Evolutionary conservation across 2,888 invertebrate species (phyloP), one percentile per base, ranked within the genome.

Genomic region (Lutraria lutraria): DNA sequence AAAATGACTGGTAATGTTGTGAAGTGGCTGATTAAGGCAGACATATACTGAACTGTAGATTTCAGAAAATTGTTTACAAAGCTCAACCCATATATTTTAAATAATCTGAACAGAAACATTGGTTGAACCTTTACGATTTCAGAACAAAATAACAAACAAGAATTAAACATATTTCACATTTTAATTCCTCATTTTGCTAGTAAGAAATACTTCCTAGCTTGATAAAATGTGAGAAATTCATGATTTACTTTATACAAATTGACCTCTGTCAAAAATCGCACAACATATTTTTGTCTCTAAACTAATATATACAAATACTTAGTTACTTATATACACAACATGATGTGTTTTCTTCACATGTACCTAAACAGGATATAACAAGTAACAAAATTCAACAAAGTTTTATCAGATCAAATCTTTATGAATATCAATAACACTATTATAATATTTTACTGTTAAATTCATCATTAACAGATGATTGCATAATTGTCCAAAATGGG

Each of bases 241-340:
- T 87, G 83, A 76, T 87, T 86, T 81, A 86, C 72, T 81, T 83
- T 81, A 76, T 83, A 86, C 85, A 86, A 34, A n/a, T 68, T 86
- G 86, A 86, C 81, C 81, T 81, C 68, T 68, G 68, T 86, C 76
- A 76, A 81, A 81, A 80, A 86, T 86, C 86, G 68, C 86, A 86
- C 81, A 81, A 86, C 86, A 86, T 86, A 83, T 83, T 81, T 81
- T 84, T 85, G 79, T n/a, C 79, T 85, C 85, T 85, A 85, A 83
- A 53, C 85, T 85, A 85, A 56, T 85, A 85, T 85, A 85, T 85
- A 85, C 85, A 85, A 85, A 85, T 85, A 85, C 31, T 84, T 82
- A 56, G 52, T 82, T 25, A 76, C 85, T 85, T 85, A 85, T 85
- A 31, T 85, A 85, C 85, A 85, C 76, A 76, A 76, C 15, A 76